A percentile compares a stretch with the other conserved stretches of the same genome.
Evolutionary conservation across 2,113 vertebrate species (phyloP).

Genomic region (Muntiacus reevesi): DNA sequence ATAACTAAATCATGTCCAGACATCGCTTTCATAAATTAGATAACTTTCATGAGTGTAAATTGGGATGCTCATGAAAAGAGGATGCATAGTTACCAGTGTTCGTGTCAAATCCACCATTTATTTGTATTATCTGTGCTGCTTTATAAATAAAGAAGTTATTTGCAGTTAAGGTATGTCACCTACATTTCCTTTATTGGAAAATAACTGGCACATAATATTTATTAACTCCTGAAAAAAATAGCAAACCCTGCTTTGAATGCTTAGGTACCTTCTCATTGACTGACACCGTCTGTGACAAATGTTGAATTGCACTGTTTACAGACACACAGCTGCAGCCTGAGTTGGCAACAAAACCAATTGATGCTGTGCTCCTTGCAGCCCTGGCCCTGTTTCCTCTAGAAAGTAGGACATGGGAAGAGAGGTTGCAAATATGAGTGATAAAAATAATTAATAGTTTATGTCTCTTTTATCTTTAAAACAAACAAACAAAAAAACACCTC

Average conservation of each 20-base stretch:
- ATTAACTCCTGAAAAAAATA: constrained; percentile 6
- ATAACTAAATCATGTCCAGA: background rate
- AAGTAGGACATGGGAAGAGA: background rate
- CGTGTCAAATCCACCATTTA: background rate
- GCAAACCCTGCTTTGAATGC: constrained; percentile 2
- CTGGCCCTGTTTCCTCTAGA: background rate
- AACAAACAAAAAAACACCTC: background rate
- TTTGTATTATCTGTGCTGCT: background rate
- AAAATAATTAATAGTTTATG: background rate
- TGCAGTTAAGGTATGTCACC: background rate
- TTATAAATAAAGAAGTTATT: background rate
- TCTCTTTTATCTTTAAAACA: background rate
- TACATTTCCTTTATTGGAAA: background rate
- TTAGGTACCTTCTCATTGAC: background rate
- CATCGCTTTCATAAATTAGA: background rate
- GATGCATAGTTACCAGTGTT: background rate
- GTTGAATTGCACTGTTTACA: background rate
- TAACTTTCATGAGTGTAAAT: background rate
- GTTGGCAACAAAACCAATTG: background rate
- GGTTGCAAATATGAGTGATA: background rate
- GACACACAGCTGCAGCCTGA: background rate
- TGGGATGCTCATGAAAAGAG: background rate
- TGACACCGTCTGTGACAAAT: constrained; percentile 27
- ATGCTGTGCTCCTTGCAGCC: background rate
- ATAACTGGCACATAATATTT: constrained; percentile 12